phyloP scores from a whole-genome alignment of 1,140 invertebrate species.

The Nasonia vitripennis region DNA sequence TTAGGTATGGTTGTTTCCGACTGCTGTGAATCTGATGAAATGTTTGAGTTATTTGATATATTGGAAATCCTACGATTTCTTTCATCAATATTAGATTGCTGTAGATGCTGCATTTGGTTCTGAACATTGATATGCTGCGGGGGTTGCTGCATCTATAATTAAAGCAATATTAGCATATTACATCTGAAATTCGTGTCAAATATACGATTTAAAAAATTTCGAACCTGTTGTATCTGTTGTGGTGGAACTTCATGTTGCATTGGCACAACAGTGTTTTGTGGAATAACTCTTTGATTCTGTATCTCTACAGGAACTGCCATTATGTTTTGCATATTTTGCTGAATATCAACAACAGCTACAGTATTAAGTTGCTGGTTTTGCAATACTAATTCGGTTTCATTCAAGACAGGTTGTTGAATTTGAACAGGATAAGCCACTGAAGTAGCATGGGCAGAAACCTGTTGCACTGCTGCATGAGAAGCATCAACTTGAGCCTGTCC shows the following conservation, averaged over 20 bases:
- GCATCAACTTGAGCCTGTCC: slow-evolving; percentile 52
- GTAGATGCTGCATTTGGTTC: slow-evolving; percentile 60
- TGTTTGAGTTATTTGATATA: slow-evolving; percentile 65
- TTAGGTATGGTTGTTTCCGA: slow-evolving; percentile 57
- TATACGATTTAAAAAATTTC: slow-evolving; percentile 21
- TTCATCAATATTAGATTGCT: slow-evolving; percentile 64
- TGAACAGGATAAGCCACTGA: slow-evolving; percentile 37
- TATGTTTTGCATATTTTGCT: slow-evolving; percentile 50
- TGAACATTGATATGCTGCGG: slow-evolving; percentile 61
- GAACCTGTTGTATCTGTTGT: slow-evolving; percentile 59
- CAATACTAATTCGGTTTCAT: slow-evolving; percentile 32
- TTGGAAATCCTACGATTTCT: slow-evolving; percentile 70
- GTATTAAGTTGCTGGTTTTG: slow-evolving; percentile 52
- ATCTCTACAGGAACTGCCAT: slow-evolving; percentile 16
- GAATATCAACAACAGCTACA: slow-evolving; percentile 33
- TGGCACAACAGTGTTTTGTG: slow-evolving; percentile 51
- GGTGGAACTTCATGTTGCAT: slow-evolving; percentile 52
- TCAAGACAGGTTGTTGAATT: not conserved
- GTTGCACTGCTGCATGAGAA: slow-evolving; percentile 21
- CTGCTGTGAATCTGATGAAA: slow-evolving; percentile 69
- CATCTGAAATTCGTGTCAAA: not conserved
- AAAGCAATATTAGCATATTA: slow-evolving; percentile 8
- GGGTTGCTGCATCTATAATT: slow-evolving; percentile 42
- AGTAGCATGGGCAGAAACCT: slow-evolving; percentile 40
- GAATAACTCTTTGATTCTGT: slow-evolving; percentile 51